A percentile compares a stretch with the other conserved stretches of the same genome.
Evolutionary conservation across 1,140 invertebrate genomes (phyloP).

Genomic region (Tribolium castaneum): DNA sequence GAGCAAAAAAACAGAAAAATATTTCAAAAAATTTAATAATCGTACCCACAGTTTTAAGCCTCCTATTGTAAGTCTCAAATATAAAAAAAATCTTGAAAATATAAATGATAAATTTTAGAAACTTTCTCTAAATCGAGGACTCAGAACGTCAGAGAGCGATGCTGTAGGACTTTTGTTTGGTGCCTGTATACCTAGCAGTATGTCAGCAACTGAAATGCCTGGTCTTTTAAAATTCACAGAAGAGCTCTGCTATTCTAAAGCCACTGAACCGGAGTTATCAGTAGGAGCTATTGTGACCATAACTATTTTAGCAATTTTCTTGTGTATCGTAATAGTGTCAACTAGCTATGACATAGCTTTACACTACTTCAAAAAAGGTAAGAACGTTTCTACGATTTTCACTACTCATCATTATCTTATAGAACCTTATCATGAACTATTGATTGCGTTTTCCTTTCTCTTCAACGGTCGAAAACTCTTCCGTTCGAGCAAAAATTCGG

Average conservation of each 20-base stretch:
- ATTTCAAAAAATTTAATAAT: neutral
- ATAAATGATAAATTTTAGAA: no score
- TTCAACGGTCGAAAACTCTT: slow-evolving; percentile 50
- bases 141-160: no score
- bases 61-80: no score
- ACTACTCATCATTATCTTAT: no score
- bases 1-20: neutral
- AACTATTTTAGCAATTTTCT: slow-evolving; percentile 31
- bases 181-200: neutral
- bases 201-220: neutral
- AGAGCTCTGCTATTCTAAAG: neutral
- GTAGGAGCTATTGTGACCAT: neutral
- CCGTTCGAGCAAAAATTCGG: neutral
- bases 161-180: no score
- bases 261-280: neutral
- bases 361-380: neutral
- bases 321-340: neutral
- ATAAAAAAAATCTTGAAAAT: no score
- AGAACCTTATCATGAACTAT: slow-evolving; percentile 54
- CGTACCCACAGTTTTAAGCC: no score
- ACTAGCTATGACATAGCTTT: slow-evolving; percentile 21
- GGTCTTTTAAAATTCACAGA: neutral
- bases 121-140: no score
- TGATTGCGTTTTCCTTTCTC: slow-evolving; percentile 47
- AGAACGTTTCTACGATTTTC: no score